phyloP scores from a whole-genome alignment of 2,797 vertebrate species.

The Eupleurogrammus muticus region DNA sequence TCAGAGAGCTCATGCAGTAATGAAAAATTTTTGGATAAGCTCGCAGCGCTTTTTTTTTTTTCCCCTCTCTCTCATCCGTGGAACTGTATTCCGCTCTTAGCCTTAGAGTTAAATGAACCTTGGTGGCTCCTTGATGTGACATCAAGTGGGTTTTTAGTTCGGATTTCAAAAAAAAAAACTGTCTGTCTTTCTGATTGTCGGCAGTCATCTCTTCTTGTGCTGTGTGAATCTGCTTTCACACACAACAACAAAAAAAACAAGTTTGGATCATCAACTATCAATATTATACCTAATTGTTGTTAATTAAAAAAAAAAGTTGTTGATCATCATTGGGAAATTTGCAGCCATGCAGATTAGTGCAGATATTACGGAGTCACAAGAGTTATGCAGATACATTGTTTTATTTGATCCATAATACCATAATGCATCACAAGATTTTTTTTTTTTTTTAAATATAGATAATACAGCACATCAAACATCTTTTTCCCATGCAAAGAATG shows the following conservation, averaged over 20 bases:
- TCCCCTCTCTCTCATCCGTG: conserved; percentile 37
- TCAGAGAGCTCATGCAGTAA: conserved; percentile 61
- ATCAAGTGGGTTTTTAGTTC: conserved; percentile 44
- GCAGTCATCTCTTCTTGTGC: conserved; percentile 17
- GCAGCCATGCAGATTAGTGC: neutral
- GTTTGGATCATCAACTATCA: conserved; percentile 2
- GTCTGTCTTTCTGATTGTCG: conserved; percentile 22
- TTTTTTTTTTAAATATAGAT: no score
- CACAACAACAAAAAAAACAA: neutral
- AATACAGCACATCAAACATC: no score
- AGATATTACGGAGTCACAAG: neutral
- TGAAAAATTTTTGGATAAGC: conserved; percentile 55
- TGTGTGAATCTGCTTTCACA: neutral
- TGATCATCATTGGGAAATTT: neutral
- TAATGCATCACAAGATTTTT: no score
- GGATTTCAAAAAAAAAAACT: conserved; percentile 40
- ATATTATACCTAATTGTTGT: neutral
- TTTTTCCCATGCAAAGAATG: no score
- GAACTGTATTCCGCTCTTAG: conserved; percentile 41
- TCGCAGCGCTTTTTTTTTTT: conserved; percentile 15
- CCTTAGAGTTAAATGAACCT: conserved; percentile 57
- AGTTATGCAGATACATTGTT: neutral
- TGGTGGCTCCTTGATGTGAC: conserved; percentile 43
- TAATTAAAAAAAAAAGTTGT: no score
- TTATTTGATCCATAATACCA: neutral